A percentile compares a stretch with the other conserved stretches of the same genome.
Conservation (phyloP, 2,888 invertebrate species). For the Macroteleia sp. region DNA sequence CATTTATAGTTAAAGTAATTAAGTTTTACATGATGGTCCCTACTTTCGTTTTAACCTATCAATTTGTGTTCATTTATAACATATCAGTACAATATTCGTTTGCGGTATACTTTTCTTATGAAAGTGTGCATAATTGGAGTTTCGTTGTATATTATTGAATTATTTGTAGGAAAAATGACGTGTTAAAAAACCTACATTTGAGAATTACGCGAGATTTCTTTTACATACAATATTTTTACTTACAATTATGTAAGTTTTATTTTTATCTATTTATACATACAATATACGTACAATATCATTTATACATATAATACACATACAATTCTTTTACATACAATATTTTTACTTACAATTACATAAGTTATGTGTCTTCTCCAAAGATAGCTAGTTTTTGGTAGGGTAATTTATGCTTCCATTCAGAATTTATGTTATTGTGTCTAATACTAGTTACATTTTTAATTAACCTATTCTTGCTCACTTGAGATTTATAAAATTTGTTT, state of each 20-base stretch:
- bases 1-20: no score
- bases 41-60: background rate
- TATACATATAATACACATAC: no score
- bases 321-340: no score
- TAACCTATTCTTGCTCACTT: slow-evolving; percentile 9
- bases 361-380: no score
- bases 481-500: slow-evolving; percentile 27
- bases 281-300: no score
- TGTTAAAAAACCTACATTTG: slow-evolving; percentile 7
- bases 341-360: slow-evolving; percentile 1
- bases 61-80: background rate
- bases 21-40: slow-evolving; percentile 5
- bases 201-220: background rate
- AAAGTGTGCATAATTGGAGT: background rate
- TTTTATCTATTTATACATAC: no score
- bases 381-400: slow-evolving; percentile 48
- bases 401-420: slow-evolving; percentile 55
- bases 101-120: background rate
- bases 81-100: background rate
- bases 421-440: slow-evolving; percentile 28
- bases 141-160: background rate
- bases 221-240: no score
- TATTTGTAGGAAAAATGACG: slow-evolving; percentile 9
- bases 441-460: slow-evolving; percentile 35
- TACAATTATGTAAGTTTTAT: no score